Evolutionary conservation across 2,888 invertebrate genomes (phyloP), one percentile per base, ranked within the genome.

Genomic region (Nomada ruficornis): DNA sequence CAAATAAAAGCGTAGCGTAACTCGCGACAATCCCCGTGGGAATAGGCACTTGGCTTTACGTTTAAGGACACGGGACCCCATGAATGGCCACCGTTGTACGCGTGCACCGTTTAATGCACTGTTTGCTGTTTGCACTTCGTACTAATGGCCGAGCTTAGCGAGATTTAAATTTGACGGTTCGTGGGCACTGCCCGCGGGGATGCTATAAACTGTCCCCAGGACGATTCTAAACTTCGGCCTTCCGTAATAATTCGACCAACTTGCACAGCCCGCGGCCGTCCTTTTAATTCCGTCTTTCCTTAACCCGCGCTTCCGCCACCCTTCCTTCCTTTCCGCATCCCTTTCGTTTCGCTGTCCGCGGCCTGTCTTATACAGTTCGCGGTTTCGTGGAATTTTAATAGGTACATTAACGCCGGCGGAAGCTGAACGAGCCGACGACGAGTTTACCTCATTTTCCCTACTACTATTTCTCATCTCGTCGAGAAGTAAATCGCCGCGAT

Each of bases 121-220:
- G 92, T 92, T 93, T 92, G 90, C 90, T 94, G 93, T 94, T 93
- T 93, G 92, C 93, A 91, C 90, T 93, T 90, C 83, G 90, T 92
- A 91, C 93, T 93, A 94, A 94, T 94, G 93, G 93, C 86, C 89
- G 86, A 89, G 93, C 93, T 93, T 93, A 93, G 93, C 89, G 92
- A 93, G 94, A 93, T 94, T 94, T 93, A 93, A 94, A 93, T 93
- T 93, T 92, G 90, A 90, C 91, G 89, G 88, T 89, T 86, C 89
- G 88, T 86, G 89, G 87, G 82, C 87, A 76, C 75, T 68, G 86
- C 77, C 83, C 65, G 74, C 64, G 70, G 69, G 78, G 84, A 55
- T 55, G 68, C 73, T 57, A 54, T 36, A 47, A 13, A 11, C 54
- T 57, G 70, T 73, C 64, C 59, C 77, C 69, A 71, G 78, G 86